Percentiles rank a stretch among this genome's conserved stretches.
Evolutionary conservation across 2,797 vertebrate species (phyloP).

Genomic region (Crocidura indochinensis): DNA sequence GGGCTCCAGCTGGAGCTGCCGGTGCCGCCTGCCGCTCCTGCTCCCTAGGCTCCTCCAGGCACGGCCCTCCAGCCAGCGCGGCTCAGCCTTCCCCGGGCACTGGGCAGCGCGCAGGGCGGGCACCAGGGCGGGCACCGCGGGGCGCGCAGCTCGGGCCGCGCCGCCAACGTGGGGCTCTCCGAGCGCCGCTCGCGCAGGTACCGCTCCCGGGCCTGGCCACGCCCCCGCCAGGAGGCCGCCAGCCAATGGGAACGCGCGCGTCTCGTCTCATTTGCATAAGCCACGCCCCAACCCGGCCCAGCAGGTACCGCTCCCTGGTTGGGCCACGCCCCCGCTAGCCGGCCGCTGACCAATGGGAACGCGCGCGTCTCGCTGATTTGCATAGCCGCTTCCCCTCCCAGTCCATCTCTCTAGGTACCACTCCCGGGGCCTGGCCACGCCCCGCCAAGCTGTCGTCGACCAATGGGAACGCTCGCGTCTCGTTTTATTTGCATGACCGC

Average conservation of each 20-base stretch:
- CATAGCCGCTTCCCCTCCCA: slow-evolving; percentile 64
- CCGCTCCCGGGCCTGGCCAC: slow-evolving; percentile 49
- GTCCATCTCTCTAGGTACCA: slow-evolving; percentile 79
- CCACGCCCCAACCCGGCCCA: slow-evolving; percentile 68
- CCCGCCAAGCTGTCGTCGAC: neutral
- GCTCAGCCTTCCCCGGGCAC: too few relatives aligned
- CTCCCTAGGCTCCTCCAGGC: too few relatives aligned
- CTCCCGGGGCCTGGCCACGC: slow-evolving; percentile 40
- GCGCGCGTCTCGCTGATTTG: slow-evolving; percentile 6
- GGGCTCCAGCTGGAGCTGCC: neutral
- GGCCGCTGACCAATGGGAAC: slow-evolving; percentile 63
- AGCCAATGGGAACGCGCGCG: slow-evolving; percentile 60
- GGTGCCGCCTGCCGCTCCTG: too few relatives aligned
- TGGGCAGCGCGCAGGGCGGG: neutral
- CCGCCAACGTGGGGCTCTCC: slow-evolving; percentile 74
- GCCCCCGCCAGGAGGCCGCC: too few relatives aligned
- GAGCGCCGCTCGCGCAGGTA: slow-evolving; percentile 80
- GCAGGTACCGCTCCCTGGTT: slow-evolving; percentile 21
- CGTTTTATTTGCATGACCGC: slow-evolving; percentile 61
- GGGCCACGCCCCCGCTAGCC: neutral
- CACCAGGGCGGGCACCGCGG: too few relatives aligned
- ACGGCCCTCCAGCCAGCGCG: too few relatives aligned
- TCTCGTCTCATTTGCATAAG: slow-evolving; percentile 38
- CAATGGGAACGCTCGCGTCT: slow-evolving; percentile 45
- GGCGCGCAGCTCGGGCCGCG: neutral